A percentile compares a stretch with the other conserved stretches of the same genome.
Evolutionary conservation across 1,140 invertebrate species (phyloP).

Genomic region (Drosophila athabasca): DNA sequence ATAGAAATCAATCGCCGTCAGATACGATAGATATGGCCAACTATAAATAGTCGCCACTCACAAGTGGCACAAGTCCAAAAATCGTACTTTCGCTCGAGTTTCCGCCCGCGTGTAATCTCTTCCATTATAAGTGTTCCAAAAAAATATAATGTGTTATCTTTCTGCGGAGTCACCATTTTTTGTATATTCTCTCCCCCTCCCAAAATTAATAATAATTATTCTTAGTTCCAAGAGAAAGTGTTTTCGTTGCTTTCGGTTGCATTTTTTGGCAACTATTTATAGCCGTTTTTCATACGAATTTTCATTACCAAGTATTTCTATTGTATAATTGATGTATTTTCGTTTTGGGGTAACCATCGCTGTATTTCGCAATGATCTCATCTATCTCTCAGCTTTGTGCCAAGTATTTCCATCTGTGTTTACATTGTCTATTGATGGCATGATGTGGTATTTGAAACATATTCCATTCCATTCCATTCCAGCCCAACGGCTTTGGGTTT

Average conservation of each 20-base stretch:
- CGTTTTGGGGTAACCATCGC: too few relatives aligned
- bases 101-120: conserved; percentile 3
- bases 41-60: conserved; percentile 21
- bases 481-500: conserved; percentile 18
- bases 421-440: conserved; percentile 13
- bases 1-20: background rate
- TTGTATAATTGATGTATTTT: too few relatives aligned
- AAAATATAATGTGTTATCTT: too few relatives aligned
- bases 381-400: conserved; percentile 23
- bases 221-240: too few relatives aligned
- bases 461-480: conserved; percentile 18
- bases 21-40: conserved; percentile 15
- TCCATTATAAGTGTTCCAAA: too few relatives aligned
- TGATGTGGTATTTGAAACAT: conserved; percentile 12
- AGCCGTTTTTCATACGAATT: too few relatives aligned
- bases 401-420: conserved; percentile 31
- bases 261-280: too few relatives aligned
- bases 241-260: too few relatives aligned
- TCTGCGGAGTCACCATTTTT: too few relatives aligned
- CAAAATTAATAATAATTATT: too few relatives aligned
- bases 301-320: too few relatives aligned
- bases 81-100: background rate
- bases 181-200: too few relatives aligned
- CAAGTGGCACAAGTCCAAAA: background rate
- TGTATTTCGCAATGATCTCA: conserved; percentile 2